Base-by-base conservation (phyloP, 2,888 invertebrate genomes). In the Eustalomyia histrio region DNA sequence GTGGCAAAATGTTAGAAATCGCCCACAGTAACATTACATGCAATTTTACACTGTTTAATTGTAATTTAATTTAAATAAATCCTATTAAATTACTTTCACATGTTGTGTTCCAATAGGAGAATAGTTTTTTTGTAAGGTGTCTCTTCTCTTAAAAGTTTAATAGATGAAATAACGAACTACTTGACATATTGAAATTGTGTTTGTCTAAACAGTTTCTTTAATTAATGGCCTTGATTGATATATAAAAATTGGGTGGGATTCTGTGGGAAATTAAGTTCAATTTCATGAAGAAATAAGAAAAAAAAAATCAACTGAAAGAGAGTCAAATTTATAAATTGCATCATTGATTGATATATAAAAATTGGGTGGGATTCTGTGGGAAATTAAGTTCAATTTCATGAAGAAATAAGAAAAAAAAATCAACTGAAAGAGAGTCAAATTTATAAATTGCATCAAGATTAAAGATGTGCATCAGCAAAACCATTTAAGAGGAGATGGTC, bases 51-150 rank as follows among this genome's bases (percentile, higher is more conserved):
- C 52, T 73, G 80, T 65, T 76, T 80, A 69, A 73, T 53, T 81
- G 65, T 61, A 67, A 68, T 72, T 69, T 69, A 73, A 81, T 78
- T 78, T 74, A 78, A 74, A 74, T 78, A 81, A 78, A 81, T 74
- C 69, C 69, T 47, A 17, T 18, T 10, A 61, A 71, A 74, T 72
- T 78, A 78, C 74, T 78, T 81, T 78, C 74, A 74, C 74, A 78
- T 71, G 55, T 55, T 47, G n/a, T 47, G n/a, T 47, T 47, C 1
- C 12, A 12, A 6, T 2, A n/a, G 43, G 6, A 39, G 39, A 12
- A 10, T 1, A 39, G 39, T n/a, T 4, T 47, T n/a, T 47, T 6
- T 47, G n/a, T 47, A 47, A 47, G n/a, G 43, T 47, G 43, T n/a
- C n/a, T n/a, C 10, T 2, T n/a, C 14, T n/a, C n/a, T n/a, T 47